Conservation (phyloP, 1,140 invertebrate genomes). For the Radopholus similis region DNA sequence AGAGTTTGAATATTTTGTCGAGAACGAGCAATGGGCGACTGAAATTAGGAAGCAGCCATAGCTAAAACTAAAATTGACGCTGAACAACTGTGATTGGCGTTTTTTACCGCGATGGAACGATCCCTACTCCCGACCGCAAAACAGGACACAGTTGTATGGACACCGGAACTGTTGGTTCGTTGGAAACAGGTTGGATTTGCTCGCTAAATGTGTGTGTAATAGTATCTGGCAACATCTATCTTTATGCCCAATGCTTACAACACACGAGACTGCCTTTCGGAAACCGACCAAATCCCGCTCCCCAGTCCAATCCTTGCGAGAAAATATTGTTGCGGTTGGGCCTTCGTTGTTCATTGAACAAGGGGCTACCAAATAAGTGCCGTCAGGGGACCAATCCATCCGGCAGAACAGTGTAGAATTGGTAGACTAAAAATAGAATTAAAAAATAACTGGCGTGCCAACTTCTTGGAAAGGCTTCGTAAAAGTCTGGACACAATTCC, state of each 20-base stretch:
- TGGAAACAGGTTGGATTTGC: constrained; percentile 19
- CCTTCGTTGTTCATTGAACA: constrained; percentile 25
- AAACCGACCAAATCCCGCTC: constrained; percentile 23
- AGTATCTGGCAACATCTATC: neutral
- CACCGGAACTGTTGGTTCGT: constrained; percentile 4
- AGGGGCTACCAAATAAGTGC: constrained; percentile 15
- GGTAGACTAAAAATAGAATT: constrained; percentile 9
- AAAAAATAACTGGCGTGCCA: neutral
- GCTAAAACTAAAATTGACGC: too few relatives aligned
- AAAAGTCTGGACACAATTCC: constrained; percentile 20
- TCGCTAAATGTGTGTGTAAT: neutral
- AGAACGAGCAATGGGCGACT: constrained; percentile 19
- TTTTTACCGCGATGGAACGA: too few relatives aligned
- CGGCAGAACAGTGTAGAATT: constrained; percentile 23
- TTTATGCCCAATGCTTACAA: neutral
- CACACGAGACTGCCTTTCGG: constrained; percentile 20
- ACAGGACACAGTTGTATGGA: constrained; percentile 4
- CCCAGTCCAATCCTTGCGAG: constrained; percentile 21
- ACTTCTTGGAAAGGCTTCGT: constrained; percentile 16
- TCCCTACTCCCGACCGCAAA: constrained; percentile 23
- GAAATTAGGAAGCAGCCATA: constrained; percentile 27
- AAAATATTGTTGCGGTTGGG: constrained; percentile 24
- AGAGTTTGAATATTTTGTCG: constrained; percentile 22
- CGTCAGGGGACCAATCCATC: constrained; percentile 30
- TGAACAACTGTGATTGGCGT: too few relatives aligned